A percentile compares a stretch with the other conserved stretches of the same genome.
Evolutionary conservation across 2,888 invertebrate genomes (phyloP).

Genomic region (Galeruca laticollis): DNA sequence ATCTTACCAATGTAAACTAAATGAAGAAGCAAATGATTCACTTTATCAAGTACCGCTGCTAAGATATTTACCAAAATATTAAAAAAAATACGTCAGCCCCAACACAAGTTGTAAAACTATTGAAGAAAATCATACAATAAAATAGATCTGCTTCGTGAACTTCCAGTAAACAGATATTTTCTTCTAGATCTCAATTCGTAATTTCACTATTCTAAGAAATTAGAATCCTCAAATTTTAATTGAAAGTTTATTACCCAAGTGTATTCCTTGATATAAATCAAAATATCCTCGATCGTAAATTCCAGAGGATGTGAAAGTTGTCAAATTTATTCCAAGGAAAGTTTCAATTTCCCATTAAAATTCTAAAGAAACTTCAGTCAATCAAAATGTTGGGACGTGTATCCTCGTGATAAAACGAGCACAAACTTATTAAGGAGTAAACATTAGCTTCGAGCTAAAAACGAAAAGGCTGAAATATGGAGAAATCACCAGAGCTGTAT

Average conservation of each 20-base stretch:
- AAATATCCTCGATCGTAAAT: not conserved
- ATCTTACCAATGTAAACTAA: too few species aligned
- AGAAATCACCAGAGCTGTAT: not conserved
- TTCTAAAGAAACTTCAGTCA: slow-evolving; percentile 34
- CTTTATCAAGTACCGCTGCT: too few species aligned
- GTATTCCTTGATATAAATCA: not conserved
- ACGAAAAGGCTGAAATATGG: not conserved
- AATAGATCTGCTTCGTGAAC: too few species aligned
- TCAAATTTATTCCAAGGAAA: slow-evolving; percentile 28
- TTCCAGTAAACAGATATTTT: too few species aligned
- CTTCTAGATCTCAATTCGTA: too few species aligned
- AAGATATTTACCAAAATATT: too few species aligned
- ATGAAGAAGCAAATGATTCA: too few species aligned
- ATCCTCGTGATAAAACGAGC: slow-evolving; percentile 34
- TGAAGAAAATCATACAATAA: too few species aligned
- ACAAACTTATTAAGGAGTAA: slow-evolving; percentile 34
- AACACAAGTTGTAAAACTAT: too few species aligned
- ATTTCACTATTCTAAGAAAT: not conserved
- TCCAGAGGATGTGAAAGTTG: slow-evolving; percentile 14
- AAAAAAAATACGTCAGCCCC: too few species aligned
- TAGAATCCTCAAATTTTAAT: too few species aligned
- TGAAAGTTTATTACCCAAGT: not conserved
- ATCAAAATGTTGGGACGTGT: slow-evolving; percentile 35
- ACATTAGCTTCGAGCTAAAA: slow-evolving; percentile 26
- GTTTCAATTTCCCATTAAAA: slow-evolving; percentile 34